These are phyloP conservation scores for Odontocerum albicorne DNA, from an alignment of 2,888 invertebrate species.

Conservation along the genomic window DNA sequence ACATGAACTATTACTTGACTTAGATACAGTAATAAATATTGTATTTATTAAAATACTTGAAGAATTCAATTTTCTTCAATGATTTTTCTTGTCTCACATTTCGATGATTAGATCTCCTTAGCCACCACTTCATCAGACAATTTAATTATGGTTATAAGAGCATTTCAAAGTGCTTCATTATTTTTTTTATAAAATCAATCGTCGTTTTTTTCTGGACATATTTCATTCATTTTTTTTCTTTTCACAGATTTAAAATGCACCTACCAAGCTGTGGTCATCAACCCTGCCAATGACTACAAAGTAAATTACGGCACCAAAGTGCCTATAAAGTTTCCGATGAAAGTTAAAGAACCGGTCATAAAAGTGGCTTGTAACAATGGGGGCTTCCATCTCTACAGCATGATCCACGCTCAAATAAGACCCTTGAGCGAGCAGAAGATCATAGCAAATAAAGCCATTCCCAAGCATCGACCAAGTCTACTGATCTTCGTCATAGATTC, in stretches of 20 bases:
- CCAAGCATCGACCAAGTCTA: conserved; percentile 31
- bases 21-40: too few relatives aligned
- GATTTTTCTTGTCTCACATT: too few relatives aligned
- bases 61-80: too few relatives aligned
- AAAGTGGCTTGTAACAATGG: conserved; percentile 23
- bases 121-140: too few relatives aligned
- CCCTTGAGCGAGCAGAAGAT: conserved; percentile 7
- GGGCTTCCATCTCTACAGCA: conserved; percentile 16
- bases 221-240: too few relatives aligned
- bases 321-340: conserved; percentile 24
- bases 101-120: too few relatives aligned
- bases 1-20: too few relatives aligned
- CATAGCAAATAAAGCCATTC: conserved; percentile 18
- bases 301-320: conserved; percentile 23
- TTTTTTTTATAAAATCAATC: too few relatives aligned
- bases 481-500: conserved; percentile 34
- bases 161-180: too few relatives aligned
- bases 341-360: conserved; percentile 22
- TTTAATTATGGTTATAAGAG: too few relatives aligned
- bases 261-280: conserved; percentile 22
- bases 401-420: conserved; percentile 33
- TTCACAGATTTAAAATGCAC: conserved; percentile 30
- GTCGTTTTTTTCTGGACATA: too few relatives aligned
- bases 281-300: conserved; percentile 26
- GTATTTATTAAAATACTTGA: too few relatives aligned